These are phyloP conservation scores for Drosophila littoralis DNA, from an alignment of 1,140 invertebrate genomes.

Conservation along the genomic window DNA sequence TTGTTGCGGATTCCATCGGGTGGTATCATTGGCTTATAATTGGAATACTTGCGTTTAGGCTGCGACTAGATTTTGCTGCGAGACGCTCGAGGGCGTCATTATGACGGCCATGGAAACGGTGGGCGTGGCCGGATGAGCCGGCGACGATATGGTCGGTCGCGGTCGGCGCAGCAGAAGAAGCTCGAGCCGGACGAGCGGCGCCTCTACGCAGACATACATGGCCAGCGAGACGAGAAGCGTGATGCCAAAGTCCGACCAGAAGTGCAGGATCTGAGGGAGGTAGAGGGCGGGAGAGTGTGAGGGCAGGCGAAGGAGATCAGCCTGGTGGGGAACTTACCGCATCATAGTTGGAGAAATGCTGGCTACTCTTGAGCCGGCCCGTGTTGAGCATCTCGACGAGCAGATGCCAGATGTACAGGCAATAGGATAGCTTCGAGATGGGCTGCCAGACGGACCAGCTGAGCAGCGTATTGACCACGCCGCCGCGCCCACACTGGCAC, in stretches of 20 bases:
- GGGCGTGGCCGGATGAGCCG: conserved; percentile 8
- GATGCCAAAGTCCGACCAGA: conserved; percentile 75
- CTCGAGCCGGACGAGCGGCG: conserved; percentile 59
- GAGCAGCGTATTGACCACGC: conserved; percentile 85
- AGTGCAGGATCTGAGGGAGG: conserved; percentile 52
- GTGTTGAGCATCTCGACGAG: conserved; percentile 66
- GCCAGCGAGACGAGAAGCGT: conserved; percentile 56
- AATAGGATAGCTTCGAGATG: conserved; percentile 85
- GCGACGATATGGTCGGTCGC: background rate
- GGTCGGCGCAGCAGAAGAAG: conserved; percentile 25
- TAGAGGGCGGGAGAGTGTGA: background rate
- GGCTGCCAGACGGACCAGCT: conserved; percentile 85
- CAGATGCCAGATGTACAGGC: conserved; percentile 85
- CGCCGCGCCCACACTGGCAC: conserved; percentile 88
- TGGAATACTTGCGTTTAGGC: conserved; percentile 18
- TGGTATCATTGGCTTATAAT: background rate
- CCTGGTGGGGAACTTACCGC: conserved; percentile 49
- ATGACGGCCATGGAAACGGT: conserved; percentile 12
- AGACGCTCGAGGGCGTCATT: conserved; percentile 43
- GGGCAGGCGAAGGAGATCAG: background rate
- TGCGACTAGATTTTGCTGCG: conserved; percentile 64
- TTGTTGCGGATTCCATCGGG: background rate
- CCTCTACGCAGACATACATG: conserved; percentile 66
- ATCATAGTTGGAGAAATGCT: conserved; percentile 78
- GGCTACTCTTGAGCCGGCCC: conserved; percentile 58